Percentiles rank a stretch among this genome's conserved stretches.
phyloP scores from a whole-genome alignment of 2,797 vertebrate species.

The Phataginus tetradactyla region DNA sequence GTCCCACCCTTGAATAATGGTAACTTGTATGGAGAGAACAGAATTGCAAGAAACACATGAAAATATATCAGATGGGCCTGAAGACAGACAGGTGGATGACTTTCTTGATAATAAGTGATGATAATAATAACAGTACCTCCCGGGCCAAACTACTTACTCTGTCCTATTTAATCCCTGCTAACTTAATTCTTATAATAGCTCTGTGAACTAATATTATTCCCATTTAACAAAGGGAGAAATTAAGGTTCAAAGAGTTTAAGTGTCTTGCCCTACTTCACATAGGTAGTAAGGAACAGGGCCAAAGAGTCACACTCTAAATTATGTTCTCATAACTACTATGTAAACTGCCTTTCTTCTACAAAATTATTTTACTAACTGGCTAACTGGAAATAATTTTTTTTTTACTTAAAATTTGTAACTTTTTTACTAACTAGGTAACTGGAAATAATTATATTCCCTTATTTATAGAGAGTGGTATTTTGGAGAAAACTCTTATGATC shows the following conservation, averaged over 20 bases:
- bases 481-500: conserved; percentile 36
- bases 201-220: background rate
- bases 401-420: no score
- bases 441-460: background rate
- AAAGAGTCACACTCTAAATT: background rate
- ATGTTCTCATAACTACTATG: background rate
- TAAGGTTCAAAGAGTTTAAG: background rate
- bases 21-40: background rate
- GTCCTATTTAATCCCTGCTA: background rate
- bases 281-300: background rate
- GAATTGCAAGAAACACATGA: background rate
- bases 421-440: no score
- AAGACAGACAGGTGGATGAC: background rate
- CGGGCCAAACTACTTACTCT: background rate
- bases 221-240: background rate
- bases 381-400: no score
- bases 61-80: background rate
- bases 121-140: background rate
- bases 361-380: background rate
- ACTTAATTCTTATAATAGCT: background rate
- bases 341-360: background rate
- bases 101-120: conserved; percentile 8
- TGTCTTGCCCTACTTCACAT: background rate
- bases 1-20: background rate
- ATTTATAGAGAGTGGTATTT: conserved; percentile 9